Percentiles rank a stretch among this genome's conserved stretches.
phyloP scores from a whole-genome alignment of 2,797 vertebrate species.

The Ceyx erithaca region DNA sequence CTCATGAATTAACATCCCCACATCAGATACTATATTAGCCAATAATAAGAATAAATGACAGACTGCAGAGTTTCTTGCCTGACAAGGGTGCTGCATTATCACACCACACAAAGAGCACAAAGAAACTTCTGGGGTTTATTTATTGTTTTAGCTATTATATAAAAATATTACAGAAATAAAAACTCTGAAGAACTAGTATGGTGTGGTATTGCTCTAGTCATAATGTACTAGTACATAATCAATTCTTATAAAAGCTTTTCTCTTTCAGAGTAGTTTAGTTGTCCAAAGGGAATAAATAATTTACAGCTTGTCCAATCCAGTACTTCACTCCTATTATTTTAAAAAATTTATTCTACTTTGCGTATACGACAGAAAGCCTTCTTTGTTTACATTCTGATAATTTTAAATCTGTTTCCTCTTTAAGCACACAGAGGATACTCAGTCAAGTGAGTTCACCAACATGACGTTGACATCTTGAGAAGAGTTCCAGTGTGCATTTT shows the following conservation, averaged over 20 bases:
- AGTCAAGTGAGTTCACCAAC: not conserved
- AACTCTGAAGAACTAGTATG: slow-evolving; percentile 68
- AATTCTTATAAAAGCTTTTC: slow-evolving; percentile 76
- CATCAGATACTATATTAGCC: slow-evolving; percentile 53
- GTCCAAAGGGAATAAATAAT: slow-evolving; percentile 78
- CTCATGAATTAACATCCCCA: slow-evolving; percentile 39
- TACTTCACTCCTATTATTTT: slow-evolving; percentile 70
- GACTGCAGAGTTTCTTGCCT: slow-evolving; percentile 44
- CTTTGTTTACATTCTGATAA: not conserved
- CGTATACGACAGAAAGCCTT: slow-evolving; percentile 40
- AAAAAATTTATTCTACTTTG: slow-evolving; percentile 58
- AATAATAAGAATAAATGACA: slow-evolving; percentile 74
- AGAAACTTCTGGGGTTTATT: slow-evolving; percentile 71
- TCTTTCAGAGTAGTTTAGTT: slow-evolving; percentile 70
- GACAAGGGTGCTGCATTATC: slow-evolving; percentile 71
- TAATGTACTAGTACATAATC: slow-evolving; percentile 70
- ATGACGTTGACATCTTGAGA: not conserved
- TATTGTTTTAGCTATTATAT: slow-evolving; percentile 73
- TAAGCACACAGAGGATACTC: not conserved
- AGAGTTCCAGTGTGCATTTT: not conserved
- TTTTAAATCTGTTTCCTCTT: slow-evolving; percentile 8
- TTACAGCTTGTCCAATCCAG: slow-evolving; percentile 71
- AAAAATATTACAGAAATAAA: slow-evolving; percentile 82
- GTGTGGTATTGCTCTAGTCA: slow-evolving; percentile 68
- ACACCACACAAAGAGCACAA: slow-evolving; percentile 54